Percentiles rank a stretch among this genome's conserved stretches.
These are phyloP conservation scores for Piscicola geometra DNA, from an alignment of 2,888 invertebrate species.

Conservation along the genomic window DNA sequence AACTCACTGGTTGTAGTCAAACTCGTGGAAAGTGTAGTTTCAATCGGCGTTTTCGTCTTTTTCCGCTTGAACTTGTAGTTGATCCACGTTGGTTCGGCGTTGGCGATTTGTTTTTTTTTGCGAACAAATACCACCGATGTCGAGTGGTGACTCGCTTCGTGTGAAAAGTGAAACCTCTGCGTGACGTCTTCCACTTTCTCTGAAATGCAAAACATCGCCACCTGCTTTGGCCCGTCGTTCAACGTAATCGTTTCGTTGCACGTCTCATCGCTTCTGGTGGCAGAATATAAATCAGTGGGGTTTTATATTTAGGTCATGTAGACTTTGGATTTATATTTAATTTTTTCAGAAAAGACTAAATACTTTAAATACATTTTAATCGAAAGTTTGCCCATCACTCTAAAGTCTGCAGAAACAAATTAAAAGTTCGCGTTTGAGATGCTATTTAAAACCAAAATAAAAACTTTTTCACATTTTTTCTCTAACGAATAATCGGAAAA, in stretches of 20 bases:
- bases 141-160: slow-evolving; percentile 14
- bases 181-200: slow-evolving; percentile 15
- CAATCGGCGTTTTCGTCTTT: no score
- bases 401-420: no score
- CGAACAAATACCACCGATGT: slow-evolving; percentile 32
- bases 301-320: background rate
- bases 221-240: slow-evolving; percentile 21
- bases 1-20: no score
- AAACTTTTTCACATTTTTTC: no score
- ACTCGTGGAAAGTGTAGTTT: no score
- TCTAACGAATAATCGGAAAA: no score
- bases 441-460: no score
- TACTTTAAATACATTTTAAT: no score
- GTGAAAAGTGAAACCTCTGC: slow-evolving; percentile 20
- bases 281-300: background rate
- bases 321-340: no score
- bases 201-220: slow-evolving; percentile 29
- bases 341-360: no score
- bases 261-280: slow-evolving; percentile 8
- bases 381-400: no score
- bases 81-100: slow-evolving; percentile 38
- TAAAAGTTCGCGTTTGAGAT: no score
- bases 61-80: slow-evolving; percentile 39
- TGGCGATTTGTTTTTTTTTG: slow-evolving; percentile 33
- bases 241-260: slow-evolving; percentile 26